phyloP scores from a whole-genome alignment of 35 echinoderm and acorn worm genomes.

The Apostichopus japonicus region DNA sequence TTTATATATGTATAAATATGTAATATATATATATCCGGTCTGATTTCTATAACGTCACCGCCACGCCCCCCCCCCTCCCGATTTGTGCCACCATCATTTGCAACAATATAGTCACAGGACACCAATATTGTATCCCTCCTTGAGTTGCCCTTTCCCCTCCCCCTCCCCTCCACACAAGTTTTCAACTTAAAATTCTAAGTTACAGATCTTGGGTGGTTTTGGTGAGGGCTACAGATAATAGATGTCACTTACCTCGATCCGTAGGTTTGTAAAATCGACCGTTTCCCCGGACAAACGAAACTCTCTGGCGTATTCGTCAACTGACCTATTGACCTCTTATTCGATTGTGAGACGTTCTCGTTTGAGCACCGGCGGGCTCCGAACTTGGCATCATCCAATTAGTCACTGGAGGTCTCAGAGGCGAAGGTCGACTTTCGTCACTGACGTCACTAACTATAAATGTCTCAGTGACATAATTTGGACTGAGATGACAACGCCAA shows the following conservation, averaged over 20 bases:
- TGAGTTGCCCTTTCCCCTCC: too few relatives aligned
- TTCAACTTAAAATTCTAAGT: too few relatives aligned
- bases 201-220: too few relatives aligned
- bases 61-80: too few relatives aligned
- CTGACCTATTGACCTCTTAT: slow-evolving; percentile 3
- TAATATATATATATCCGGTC: too few relatives aligned
- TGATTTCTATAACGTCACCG: too few relatives aligned
- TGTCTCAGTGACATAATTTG: neutral
- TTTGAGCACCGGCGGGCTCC: neutral
- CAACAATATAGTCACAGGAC: too few relatives aligned
- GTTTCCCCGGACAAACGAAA: neutral
- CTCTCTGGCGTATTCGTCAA: neutral
- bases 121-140: too few relatives aligned
- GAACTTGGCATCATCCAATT: slow-evolving; percentile 28
- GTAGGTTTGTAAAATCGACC: neutral
- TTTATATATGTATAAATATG: too few relatives aligned
- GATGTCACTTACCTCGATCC: neutral
- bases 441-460: neutral
- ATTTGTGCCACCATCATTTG: too few relatives aligned
- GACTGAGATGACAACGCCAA: too few relatives aligned
- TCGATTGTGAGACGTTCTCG: neutral
- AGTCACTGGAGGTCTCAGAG: slow-evolving; percentile 30
- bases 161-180: too few relatives aligned
- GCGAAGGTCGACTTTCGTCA: neutral
- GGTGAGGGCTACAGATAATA: neutral